Conservation (phyloP, 2,888 invertebrate species). For the Athalia rosae region DNA sequence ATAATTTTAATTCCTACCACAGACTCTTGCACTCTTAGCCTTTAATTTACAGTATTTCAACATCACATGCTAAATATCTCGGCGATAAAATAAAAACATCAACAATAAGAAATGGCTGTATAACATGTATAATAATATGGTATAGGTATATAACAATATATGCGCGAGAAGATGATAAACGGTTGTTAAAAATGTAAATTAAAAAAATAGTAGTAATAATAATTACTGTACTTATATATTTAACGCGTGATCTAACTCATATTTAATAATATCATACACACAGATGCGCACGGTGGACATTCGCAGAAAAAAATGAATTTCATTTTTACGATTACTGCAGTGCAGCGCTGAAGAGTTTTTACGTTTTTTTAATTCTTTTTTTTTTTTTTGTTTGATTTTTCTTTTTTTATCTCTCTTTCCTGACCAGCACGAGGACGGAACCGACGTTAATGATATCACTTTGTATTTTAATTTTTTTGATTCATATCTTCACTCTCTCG, state of each 20-base stretch:
- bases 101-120: background rate
- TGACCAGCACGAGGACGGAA: conserved; percentile 36
- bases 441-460: background rate
- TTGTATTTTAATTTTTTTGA: background rate
- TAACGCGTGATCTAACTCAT: no score
- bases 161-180: no score
- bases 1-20: background rate
- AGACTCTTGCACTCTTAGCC: conserved; percentile 12
- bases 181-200: no score
- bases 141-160: background rate
- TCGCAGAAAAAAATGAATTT: no score
- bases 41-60: conserved; percentile 23
- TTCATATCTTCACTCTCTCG: background rate
- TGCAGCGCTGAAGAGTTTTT: no score
- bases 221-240: no score
- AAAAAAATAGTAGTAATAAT: no score
- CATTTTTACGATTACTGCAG: no score
- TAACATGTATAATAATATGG: conserved; percentile 5
- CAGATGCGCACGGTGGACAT: no score
- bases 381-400: no score
- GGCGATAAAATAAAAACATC: background rate
- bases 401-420: background rate
- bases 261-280: no score
- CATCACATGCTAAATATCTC: conserved; percentile 14
- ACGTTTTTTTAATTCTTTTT: no score